Evolutionary conservation across 1,140 invertebrate species (phyloP), one percentile per base, ranked within the genome.

Genomic region (Brachionus sp.): DNA sequence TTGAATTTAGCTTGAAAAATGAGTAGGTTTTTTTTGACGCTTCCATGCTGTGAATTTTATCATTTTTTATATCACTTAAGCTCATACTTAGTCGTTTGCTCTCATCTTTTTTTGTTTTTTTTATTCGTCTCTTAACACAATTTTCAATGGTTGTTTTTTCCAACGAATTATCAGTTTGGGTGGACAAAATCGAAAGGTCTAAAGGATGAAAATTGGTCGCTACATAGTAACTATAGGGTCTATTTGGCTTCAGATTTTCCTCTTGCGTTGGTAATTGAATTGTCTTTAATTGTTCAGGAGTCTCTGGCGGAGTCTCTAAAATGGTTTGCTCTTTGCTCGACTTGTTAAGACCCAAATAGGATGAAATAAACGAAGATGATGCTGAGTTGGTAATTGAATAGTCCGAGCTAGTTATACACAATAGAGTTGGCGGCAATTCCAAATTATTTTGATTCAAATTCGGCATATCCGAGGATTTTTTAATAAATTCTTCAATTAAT

Each of bases 131-230:
- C 19, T 75, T 75, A 4, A 75, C 39, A 12, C 33, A 12, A 39
- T 16, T 37, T 46, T 75, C 42, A 4, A 10, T 23, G 5, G 10
- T 75, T 46, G 44, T 75, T 12, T 44, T 9, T 46, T 70, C n/a
- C 37, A 70, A 33, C 19, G 33, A 6, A 10, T 7, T 16, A 10
- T 75, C 70, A 25, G 70, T 75, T 46, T 44, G 19, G 25, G 39
- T 42, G 10, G 70, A 50, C 19, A 75, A 5, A 35, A 25, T 12
- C 5, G 70, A 75, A 19, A 80, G 50, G 16, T 80, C 77, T 9
- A 80, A 10, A 37, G 77, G 77, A 80, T 80, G 50, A 66, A 80
- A 80, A 37, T 80, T 57, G 7, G 77, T 80, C 23, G 77, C 77
- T 44, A 80, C 62, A 25, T 80, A 80, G 42, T 80, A 80, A 12